Evolutionary conservation across 2,797 vertebrate genomes (phyloP).

Genomic region (Muscicapa striata): DNA sequence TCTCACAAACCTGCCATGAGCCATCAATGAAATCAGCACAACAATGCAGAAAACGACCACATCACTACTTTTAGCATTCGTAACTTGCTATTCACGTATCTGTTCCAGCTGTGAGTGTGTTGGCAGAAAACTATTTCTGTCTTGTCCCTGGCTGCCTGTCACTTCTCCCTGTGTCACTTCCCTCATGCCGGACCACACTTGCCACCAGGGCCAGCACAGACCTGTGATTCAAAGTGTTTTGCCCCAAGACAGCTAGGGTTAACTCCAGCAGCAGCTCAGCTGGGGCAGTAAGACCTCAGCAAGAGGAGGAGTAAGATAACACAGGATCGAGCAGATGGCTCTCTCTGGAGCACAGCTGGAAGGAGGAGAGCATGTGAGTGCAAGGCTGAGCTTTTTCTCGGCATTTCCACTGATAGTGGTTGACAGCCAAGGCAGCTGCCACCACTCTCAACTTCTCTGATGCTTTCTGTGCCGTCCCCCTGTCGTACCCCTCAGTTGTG

Average conservation of each 20-base stretch:
- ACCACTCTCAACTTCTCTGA: not conserved
- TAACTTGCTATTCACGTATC: not conserved
- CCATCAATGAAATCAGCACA: not conserved
- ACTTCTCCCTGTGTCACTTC: not conserved
- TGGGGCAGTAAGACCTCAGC: not conserved
- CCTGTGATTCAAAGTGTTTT: not conserved
- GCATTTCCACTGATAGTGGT: not conserved
- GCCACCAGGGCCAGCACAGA: not conserved
- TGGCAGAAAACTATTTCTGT: not conserved
- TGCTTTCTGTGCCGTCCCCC: not conserved
- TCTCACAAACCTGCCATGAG: not conserved
- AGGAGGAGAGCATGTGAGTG: not conserved
- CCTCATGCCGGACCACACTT: not conserved
- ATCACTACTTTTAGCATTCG: not conserved
- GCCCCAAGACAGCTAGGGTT: not conserved
- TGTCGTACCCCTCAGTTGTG: fast-evolving
- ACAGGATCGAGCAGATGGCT: not conserved
- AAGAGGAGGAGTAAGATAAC: not conserved
- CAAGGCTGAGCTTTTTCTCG: not conserved
- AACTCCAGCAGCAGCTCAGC: conserved; percentile 17
- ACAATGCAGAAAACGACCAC: not conserved
- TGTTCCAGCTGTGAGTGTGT: not conserved
- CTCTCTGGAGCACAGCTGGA: conserved; percentile 42
- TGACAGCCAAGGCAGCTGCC: conserved; percentile 14
- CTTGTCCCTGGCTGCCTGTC: not conserved